Evolutionary conservation across 2,113 vertebrate genomes (phyloP).

Genomic region (Leptosomus discolor): DNA sequence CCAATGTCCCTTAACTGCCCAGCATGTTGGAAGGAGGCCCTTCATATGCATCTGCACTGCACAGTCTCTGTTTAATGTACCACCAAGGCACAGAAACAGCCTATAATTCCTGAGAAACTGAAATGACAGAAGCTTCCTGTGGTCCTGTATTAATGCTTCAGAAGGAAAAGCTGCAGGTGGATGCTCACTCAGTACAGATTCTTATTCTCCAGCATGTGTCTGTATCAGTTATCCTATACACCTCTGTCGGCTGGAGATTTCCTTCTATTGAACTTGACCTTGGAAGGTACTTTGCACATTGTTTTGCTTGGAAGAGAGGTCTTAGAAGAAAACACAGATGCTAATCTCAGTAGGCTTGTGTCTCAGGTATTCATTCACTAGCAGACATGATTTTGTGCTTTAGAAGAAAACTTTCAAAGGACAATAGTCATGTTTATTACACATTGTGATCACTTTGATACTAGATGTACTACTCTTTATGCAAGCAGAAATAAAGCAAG

Average conservation of each 20-base stretch:
- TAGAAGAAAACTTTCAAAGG: neutral
- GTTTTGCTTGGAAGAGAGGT: slow-evolving; percentile 14
- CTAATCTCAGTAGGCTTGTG: neutral
- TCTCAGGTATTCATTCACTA: neutral
- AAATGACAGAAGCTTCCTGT: slow-evolving; percentile 54
- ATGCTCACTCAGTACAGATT: slow-evolving; percentile 35
- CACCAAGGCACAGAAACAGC: neutral
- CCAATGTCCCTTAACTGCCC: slow-evolving; percentile 15
- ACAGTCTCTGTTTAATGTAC: slow-evolving; percentile 10
- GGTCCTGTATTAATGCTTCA: slow-evolving; percentile 27
- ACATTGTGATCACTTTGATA: neutral
- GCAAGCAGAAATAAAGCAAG: neutral
- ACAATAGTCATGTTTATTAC: neutral
- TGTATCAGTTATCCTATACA: slow-evolving; percentile 28
- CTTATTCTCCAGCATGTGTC: slow-evolving; percentile 32
- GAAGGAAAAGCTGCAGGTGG: slow-evolving; percentile 50
- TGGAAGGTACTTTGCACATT: slow-evolving; percentile 2
- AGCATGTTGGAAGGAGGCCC: neutral
- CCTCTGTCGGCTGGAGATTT: slow-evolving; percentile 45
- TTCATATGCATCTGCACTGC: slow-evolving; percentile 4
- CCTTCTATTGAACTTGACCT: slow-evolving; percentile 56
- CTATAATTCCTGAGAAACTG: slow-evolving; percentile 36
- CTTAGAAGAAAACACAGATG: neutral
- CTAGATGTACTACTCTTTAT: neutral
- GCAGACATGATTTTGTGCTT: neutral